Conservation (phyloP, 2,113 vertebrate species). For the Syngnathoides biaculeatus region DNA sequence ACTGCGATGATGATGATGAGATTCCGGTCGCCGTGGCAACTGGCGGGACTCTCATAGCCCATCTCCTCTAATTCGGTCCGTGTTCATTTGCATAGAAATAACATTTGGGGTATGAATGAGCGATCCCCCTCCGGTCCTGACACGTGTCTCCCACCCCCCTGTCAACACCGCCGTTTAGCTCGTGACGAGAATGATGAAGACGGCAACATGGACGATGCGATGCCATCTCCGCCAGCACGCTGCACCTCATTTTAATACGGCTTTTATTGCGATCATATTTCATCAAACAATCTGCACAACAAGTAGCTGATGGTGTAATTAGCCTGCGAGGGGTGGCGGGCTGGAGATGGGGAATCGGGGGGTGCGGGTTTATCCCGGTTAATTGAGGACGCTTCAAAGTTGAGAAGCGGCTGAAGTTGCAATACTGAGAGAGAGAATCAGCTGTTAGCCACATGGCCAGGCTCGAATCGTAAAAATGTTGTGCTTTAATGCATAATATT, state of each 20-base stretch:
- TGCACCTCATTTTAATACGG: constrained; percentile 57
- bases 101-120: constrained; percentile 69
- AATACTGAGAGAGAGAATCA: neutral
- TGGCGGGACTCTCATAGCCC: constrained; percentile 49
- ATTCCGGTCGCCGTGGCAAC: constrained; percentile 81
- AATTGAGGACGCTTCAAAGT: constrained; percentile 45
- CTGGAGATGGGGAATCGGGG: neutral
- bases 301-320: constrained; percentile 68
- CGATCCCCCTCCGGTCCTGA: constrained; percentile 48
- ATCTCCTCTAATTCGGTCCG: constrained; percentile 69
- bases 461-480: neutral
- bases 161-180: constrained; percentile 38
- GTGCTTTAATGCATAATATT: neutral
- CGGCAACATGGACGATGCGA: constrained; percentile 11
- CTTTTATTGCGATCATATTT: constrained; percentile 73
- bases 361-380: constrained; percentile 15
- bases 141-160: constrained; percentile 36
- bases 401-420: constrained; percentile 1
- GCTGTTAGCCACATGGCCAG: neutral
- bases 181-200: constrained; percentile 57
- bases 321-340: constrained; percentile 54
- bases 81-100: constrained; percentile 81
- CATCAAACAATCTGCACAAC: constrained; percentile 71
- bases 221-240: constrained; percentile 32
- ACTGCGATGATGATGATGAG: constrained; percentile 62